These are phyloP conservation scores for Halcyon smyrnensis DNA, from an alignment of 2,797 vertebrate genomes.

Conservation along the genomic window DNA sequence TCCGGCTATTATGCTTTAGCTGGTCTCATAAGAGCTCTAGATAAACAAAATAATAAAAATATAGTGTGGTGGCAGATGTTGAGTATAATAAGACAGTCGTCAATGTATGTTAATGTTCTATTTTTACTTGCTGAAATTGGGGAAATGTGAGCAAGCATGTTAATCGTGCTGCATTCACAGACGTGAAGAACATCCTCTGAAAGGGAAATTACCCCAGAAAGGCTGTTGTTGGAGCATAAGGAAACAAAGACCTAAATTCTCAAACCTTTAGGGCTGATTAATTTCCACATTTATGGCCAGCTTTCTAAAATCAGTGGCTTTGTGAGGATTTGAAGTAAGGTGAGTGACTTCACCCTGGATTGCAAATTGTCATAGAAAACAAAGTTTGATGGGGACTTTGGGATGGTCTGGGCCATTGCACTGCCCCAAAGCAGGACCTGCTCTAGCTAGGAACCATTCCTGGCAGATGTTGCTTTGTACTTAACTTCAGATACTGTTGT, in stretches of 20 bases:
- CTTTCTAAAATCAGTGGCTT: not conserved
- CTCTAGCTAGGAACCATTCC: not conserved
- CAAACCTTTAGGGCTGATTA: not conserved
- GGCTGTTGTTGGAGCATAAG: not conserved
- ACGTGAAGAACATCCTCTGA: not conserved
- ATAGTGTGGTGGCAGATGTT: not conserved
- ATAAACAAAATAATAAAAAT: conserved; percentile 60
- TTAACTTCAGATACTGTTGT: not conserved
- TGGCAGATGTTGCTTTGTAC: not conserved
- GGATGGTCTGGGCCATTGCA: not conserved
- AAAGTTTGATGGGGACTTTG: not conserved
- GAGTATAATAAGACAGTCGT: not conserved
- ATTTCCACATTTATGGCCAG: not conserved
- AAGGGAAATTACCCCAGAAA: not conserved
- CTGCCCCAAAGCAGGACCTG: not conserved
- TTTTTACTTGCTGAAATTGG: not conserved
- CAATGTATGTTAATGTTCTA: conserved; percentile 1
- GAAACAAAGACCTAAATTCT: not conserved
- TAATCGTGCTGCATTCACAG: fast-evolving
- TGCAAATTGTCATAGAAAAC: not conserved
- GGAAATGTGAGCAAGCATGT: not conserved
- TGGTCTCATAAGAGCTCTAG: not conserved
- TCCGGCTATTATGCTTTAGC: not conserved
- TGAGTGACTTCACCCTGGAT: not conserved
- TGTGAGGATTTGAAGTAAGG: not conserved